Evolutionary conservation across 2,888 invertebrate genomes (phyloP).

Genomic region (Heliconius sara): DNA sequence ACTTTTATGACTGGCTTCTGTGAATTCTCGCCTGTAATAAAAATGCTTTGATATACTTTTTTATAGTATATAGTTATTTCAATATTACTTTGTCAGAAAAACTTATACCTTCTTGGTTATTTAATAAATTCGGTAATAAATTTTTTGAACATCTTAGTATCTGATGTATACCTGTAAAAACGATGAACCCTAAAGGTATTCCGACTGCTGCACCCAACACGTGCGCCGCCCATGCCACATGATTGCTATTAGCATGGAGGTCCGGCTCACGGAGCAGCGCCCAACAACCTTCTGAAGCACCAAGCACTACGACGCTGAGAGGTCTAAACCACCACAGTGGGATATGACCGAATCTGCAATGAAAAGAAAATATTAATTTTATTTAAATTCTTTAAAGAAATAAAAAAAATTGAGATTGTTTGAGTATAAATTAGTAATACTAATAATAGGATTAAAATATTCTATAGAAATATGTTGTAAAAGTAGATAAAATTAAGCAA

Average conservation of each 20-base stretch:
- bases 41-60: background rate
- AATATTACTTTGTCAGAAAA: background rate
- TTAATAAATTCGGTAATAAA: background rate
- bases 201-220: conserved; percentile 88
- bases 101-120: background rate
- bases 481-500: background rate
- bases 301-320: conserved; percentile 85
- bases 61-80: background rate
- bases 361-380: background rate
- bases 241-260: conserved; percentile 52
- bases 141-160: background rate
- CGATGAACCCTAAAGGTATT: conserved; percentile 84
- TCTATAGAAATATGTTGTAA: background rate
- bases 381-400: background rate
- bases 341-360: conserved; percentile 70
- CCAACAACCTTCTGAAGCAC: conserved; percentile 85
- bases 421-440: background rate
- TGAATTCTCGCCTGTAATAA: conserved; percentile 68
- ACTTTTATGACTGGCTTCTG: conserved; percentile 55
- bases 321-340: conserved; percentile 83
- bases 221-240: conserved; percentile 89
- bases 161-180: conserved; percentile 73
- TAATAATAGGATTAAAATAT: background rate
- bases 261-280: conserved; percentile 58
- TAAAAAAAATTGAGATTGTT: too few species aligned